A percentile compares a stretch with the other conserved stretches of the same genome.
These are phyloP conservation scores for Ceratosolen fusciceps DNA, from an alignment of 1,140 invertebrate genomes.

Conservation along the genomic window DNA sequence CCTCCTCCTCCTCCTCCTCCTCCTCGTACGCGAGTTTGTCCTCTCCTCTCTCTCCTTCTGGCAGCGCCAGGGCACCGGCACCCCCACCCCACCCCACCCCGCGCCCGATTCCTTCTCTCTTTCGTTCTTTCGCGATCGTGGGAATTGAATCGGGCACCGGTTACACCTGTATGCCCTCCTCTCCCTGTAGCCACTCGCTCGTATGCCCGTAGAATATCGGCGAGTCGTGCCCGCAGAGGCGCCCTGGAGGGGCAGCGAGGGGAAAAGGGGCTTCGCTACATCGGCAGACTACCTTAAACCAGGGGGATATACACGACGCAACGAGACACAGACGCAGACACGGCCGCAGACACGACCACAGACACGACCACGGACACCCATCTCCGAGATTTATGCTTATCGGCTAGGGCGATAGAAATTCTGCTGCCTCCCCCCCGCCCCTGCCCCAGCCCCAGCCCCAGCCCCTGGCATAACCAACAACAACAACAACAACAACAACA, in stretches of 20 bases:
- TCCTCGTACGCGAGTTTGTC: too few species aligned
- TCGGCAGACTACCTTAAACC: constrained; percentile 21
- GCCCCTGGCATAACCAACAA: too few species aligned
- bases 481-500: too few species aligned
- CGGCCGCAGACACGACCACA: background rate
- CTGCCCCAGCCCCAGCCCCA: too few species aligned
- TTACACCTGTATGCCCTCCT: constrained; percentile 44
- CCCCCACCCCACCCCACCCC: constrained; percentile 33
- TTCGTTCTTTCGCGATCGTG: constrained; percentile 42
- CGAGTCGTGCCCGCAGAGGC: constrained; percentile 2
- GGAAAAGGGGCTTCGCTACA: background rate
- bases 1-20: constrained; percentile 6
- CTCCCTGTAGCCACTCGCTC: too few species aligned
- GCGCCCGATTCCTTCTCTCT: constrained; percentile 50
- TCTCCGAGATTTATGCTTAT: constrained; percentile 46
- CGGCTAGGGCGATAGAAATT: constrained; percentile 28
- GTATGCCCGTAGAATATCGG: constrained; percentile 28
- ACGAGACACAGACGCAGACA: constrained; percentile 18
- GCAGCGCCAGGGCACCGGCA: background rate
- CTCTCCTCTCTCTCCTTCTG: constrained; percentile 43
- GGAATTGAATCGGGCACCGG: constrained; percentile 50
- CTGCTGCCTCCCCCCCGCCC: constrained; percentile 47
- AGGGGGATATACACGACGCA: constrained; percentile 20
- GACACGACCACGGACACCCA: background rate
- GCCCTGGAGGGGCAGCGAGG: background rate